A percentile compares a stretch with the other conserved stretches of the same genome.
Evolutionary conservation across 2,797 vertebrate species (phyloP).

Genomic region (Pseudomugil tenellus): DNA sequence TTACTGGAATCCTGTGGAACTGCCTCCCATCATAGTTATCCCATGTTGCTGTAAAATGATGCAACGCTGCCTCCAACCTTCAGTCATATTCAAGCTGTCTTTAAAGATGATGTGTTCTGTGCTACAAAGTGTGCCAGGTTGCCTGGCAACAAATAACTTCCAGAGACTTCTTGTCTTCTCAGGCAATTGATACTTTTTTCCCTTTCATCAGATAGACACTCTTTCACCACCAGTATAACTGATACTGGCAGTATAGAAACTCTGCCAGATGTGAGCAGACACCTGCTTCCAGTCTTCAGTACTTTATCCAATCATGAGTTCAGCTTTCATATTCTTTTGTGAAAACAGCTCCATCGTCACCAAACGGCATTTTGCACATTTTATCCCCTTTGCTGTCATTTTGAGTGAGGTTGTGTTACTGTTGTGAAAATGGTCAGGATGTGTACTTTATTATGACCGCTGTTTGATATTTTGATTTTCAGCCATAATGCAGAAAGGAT

Average conservation of each 20-base stretch:
- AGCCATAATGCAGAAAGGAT: slow-evolving; percentile 1
- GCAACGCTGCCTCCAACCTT: slow-evolving; percentile 18
- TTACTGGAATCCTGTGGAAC: background rate
- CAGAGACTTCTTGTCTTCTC: no score
- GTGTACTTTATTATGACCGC: slow-evolving; percentile 2
- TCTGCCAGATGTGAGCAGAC: background rate
- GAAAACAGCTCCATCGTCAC: slow-evolving; percentile 22
- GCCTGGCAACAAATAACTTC: background rate
- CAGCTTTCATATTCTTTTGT: slow-evolving; percentile 26
- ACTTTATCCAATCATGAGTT: background rate
- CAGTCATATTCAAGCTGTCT: slow-evolving; percentile 15
- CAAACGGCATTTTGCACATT: slow-evolving; percentile 74
- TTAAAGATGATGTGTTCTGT: slow-evolving; percentile 17
- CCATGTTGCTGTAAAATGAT: slow-evolving; percentile 20
- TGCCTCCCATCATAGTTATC: background rate
- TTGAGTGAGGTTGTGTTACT: slow-evolving; percentile 36
- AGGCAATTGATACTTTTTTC: background rate
- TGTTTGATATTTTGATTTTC: slow-evolving; percentile 37
- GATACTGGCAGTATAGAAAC: background rate
- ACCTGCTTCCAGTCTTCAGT: background rate
- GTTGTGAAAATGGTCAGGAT: slow-evolving; percentile 14
- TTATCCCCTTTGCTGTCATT: slow-evolving; percentile 37
- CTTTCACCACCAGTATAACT: background rate
- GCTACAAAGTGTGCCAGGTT: slow-evolving; percentile 14
- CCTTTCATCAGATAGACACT: background rate